Evolutionary conservation across 2,888 invertebrate genomes (phyloP).

Genomic region (Nasonovia ribisnigri): DNA sequence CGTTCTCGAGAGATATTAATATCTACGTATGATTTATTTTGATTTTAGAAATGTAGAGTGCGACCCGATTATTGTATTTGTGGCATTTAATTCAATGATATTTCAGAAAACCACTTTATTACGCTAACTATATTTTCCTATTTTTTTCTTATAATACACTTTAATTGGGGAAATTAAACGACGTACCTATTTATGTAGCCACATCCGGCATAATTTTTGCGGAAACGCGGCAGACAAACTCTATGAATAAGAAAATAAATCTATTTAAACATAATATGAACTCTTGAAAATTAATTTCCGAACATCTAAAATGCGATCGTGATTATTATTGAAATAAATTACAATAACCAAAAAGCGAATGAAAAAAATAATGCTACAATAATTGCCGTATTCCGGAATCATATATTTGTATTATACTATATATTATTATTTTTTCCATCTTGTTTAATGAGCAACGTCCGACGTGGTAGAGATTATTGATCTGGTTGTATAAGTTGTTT

Average conservation of each 20-base stretch:
- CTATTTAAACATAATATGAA: neutral
- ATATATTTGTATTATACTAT: no score
- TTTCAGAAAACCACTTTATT: neutral
- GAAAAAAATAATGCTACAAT: neutral
- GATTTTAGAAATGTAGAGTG: neutral
- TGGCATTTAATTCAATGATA: neutral
- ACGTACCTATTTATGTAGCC: neutral
- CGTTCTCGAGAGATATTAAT: neutral
- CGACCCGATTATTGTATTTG: neutral
- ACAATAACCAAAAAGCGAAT: neutral
- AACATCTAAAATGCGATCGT: neutral
- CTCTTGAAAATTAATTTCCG: slow-evolving; percentile 45
- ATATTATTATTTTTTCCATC: neutral
- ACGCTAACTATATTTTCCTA: neutral
- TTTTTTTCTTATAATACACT: neutral
- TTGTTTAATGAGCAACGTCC: neutral
- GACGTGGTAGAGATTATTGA: neutral
- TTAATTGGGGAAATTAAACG: neutral
- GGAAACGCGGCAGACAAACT: slow-evolving; percentile 32
- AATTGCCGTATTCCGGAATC: neutral
- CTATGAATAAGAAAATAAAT: neutral
- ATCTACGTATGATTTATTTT: neutral
- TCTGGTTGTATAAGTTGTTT: neutral
- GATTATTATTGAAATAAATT: neutral
- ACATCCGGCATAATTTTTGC: neutral